phyloP scores from a whole-genome alignment of 2,113 vertebrate species.

The Gadus macrocephalus region DNA sequence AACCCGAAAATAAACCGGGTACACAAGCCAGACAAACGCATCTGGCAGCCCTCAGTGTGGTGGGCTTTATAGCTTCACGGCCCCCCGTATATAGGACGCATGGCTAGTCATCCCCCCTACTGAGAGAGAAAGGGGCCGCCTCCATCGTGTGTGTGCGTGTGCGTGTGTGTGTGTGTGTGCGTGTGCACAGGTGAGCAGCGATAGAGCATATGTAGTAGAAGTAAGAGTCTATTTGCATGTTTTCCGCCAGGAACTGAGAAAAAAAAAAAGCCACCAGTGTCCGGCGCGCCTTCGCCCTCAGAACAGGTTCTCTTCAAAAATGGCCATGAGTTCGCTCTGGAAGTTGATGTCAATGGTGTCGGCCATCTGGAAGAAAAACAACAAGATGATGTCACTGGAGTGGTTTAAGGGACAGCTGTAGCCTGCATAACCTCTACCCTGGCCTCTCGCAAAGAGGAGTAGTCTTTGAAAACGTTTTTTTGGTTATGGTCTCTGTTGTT shows the following conservation, averaged over 20 bases:
- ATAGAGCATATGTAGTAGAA: slow-evolving; percentile 28
- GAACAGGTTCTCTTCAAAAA: slow-evolving; percentile 93
- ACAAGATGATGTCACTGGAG: background rate
- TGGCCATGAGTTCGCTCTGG: slow-evolving; percentile 93
- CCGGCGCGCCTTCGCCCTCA: slow-evolving; percentile 61
- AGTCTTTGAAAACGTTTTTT: no score
- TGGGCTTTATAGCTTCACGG: slow-evolving; percentile 16
- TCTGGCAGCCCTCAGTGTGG: slow-evolving; percentile 15
- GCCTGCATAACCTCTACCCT: no score
- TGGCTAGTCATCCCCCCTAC: slow-evolving; percentile 46
- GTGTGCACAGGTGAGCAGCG: slow-evolving; percentile 23
- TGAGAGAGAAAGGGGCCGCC: slow-evolving; percentile 49
- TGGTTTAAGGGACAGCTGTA: background rate
- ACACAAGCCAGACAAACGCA: slow-evolving; percentile 43
- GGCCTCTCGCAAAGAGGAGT: no score
- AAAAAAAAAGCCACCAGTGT: slow-evolving; percentile 37
- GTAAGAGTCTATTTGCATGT: slow-evolving; percentile 28
- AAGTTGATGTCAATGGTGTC: slow-evolving; percentile 95
- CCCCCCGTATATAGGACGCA: slow-evolving; percentile 30
- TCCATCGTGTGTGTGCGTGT: slow-evolving; percentile 10
- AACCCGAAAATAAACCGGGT: slow-evolving; percentile 11
- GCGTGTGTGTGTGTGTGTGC: slow-evolving; percentile 3
- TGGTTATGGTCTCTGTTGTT: no score
- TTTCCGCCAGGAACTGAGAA: background rate
- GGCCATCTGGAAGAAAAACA: slow-evolving; percentile 73